Conservation (phyloP, 1,140 invertebrate genomes). For the Stegodyphus dumicola region DNA sequence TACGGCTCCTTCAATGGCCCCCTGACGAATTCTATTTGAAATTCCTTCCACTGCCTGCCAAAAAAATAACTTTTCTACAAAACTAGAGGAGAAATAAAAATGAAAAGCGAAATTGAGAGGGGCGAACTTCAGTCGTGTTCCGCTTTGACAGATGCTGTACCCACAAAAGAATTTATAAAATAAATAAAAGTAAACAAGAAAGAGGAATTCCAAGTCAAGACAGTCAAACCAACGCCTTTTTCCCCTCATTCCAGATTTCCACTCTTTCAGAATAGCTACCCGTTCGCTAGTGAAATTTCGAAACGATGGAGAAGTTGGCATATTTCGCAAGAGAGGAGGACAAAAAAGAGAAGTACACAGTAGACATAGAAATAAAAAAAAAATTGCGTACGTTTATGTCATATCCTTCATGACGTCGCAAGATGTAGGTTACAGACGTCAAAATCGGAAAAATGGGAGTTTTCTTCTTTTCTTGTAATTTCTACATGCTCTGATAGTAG, state of each 20-base stretch:
- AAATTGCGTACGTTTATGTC: slow-evolving; percentile 12
- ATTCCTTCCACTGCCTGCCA: slow-evolving; percentile 9
- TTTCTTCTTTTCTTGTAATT: slow-evolving; percentile 4
- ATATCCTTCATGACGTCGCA: slow-evolving; percentile 20
- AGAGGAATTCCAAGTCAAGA: neutral
- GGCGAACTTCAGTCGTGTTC: slow-evolving; percentile 16
- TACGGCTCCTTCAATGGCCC: neutral
- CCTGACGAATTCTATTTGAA: slow-evolving; percentile 17
- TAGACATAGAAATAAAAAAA: no score
- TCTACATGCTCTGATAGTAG: slow-evolving; percentile 16
- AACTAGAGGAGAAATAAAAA: neutral
- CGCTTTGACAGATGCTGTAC: slow-evolving; percentile 24
- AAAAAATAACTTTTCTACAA: neutral
- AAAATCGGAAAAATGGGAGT: slow-evolving; percentile 9
- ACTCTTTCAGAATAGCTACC: slow-evolving; percentile 1
- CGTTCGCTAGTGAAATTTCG: neutral
- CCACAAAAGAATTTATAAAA: slow-evolving; percentile 32
- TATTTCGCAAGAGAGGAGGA: neutral
- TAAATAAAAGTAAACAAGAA: slow-evolving; percentile 33
- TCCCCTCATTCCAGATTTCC: neutral
- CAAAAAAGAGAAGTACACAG: no score
- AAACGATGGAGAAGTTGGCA: neutral
- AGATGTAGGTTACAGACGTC: slow-evolving; percentile 25
- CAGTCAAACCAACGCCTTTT: no score
- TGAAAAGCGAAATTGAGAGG: slow-evolving; percentile 31